Conservation (phyloP, 2,113 vertebrate species). For the Pollimyrus isidori region DNA sequence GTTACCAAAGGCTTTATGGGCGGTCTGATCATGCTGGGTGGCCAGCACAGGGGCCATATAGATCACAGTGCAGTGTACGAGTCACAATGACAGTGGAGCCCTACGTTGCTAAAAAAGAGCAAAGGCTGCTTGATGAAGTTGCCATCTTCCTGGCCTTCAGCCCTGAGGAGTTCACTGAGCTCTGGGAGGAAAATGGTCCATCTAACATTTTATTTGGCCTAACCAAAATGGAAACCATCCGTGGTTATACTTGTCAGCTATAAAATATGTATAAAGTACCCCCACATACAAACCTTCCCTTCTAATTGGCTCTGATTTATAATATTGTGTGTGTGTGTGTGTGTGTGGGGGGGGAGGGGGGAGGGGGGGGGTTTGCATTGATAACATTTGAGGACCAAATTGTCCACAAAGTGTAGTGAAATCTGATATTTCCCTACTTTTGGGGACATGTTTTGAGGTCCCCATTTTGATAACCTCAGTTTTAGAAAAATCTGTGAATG, state of each 20-base stretch:
- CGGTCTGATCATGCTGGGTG: not conserved
- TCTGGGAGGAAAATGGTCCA: not conserved
- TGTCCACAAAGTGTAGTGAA: no score
- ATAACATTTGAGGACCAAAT: no score
- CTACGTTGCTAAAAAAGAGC: not conserved
- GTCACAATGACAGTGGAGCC: not conserved
- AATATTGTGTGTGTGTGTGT: not conserved
- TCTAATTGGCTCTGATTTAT: not conserved
- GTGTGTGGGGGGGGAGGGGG: no score
- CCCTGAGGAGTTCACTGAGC: not conserved
- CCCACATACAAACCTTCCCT: not conserved
- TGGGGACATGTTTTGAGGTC: no score
- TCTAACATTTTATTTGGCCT: not conserved
- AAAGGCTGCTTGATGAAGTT: not conserved
- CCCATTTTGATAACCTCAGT: no score
- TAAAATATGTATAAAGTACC: not conserved
- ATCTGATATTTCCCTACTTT: no score
- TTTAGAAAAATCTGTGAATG: no score
- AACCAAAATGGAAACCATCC: not conserved
- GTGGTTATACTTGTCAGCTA: not conserved
- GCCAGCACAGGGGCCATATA: not conserved
- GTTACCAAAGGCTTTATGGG: not conserved
- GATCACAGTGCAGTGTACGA: not conserved
- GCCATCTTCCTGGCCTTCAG: not conserved
- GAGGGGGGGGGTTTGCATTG: no score